Conservation (phyloP, 2,113 vertebrate genomes). For the Psettodes erumei region DNA sequence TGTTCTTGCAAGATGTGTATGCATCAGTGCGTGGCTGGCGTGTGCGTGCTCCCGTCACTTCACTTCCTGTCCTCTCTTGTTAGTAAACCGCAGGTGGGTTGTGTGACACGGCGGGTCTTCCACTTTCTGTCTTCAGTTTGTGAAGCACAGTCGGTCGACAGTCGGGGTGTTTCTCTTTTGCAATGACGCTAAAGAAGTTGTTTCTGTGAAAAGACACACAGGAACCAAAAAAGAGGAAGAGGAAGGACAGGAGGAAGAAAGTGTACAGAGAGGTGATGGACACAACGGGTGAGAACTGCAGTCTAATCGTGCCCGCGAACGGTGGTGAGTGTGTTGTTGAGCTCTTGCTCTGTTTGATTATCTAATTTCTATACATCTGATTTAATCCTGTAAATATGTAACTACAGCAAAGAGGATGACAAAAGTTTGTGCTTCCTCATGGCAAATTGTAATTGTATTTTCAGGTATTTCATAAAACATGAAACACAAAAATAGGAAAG, state of each 20-base stretch:
- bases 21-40: not conserved
- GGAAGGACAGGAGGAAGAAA: conserved; percentile 30
- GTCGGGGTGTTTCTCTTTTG: not conserved
- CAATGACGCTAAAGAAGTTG: conserved; percentile 21
- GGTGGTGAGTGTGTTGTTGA: conserved; percentile 47
- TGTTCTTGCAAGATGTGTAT: not conserved
- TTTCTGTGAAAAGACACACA: conserved; percentile 30
- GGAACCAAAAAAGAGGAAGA: conserved; percentile 64
- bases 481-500: not conserved
- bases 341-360: not conserved
- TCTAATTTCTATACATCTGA: not conserved
- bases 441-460: not conserved
- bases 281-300: conserved; percentile 21
- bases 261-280: conserved; percentile 62
- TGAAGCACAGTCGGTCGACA: not conserved
- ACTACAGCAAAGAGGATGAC: not conserved
- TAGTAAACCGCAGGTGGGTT: conserved; percentile 68
- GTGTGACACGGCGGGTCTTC: conserved; percentile 48
- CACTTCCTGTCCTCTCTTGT: conserved; percentile 52
- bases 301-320: not conserved
- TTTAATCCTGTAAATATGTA: not conserved
- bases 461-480: not conserved
- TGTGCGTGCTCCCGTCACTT: not conserved
- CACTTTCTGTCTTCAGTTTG: conserved; percentile 12
- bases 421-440: not conserved